Base-by-base conservation (phyloP, 2,888 invertebrate genomes). In the Cyrtodaria siliqua region DNA sequence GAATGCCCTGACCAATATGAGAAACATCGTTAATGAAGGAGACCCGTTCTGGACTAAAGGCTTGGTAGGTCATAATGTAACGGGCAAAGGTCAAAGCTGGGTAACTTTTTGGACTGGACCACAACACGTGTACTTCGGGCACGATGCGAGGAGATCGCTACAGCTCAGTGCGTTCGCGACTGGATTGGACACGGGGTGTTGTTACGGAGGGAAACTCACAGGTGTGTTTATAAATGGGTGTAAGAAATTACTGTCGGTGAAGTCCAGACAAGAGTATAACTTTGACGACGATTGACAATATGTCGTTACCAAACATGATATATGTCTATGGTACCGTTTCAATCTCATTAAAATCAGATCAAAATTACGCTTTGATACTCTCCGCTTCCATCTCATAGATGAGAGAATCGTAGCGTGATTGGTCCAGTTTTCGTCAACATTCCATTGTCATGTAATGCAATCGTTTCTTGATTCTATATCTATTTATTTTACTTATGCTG, bases 101-200 rank as follows among this genome's bases (percentile, higher is more conserved):
- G 89, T 89, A 4, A 75, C 86, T 1, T 24, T 85, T 14, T 93
- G 93, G 93, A 61, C 62, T 2, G 93, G 93, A 2, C 92, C 93
- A 2, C 76, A 90, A 55, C 93, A 93, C 82, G 90, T 93, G 9
- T 93, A 92, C 79, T 93, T 92, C 74, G 93, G 93, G 33, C 93
- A 93, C 62, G 92, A 92, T 84, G 92, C 93, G 2, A 78, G 79
- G n/a, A 62, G 92, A 27, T 79, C 82, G 29, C 76, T 92, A 16
- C 92, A 92, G 79, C 33, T 62, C 18, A 83, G 82, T 62, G 70
- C 79, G 9, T 85, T 79, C 74, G 91, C 92, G 12, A 93, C 93
- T 2, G 93, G 93, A 9, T 76, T 93, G n/a, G 93, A 93, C 74
- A 93, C 93, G 1, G 93, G 93, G 0, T 92, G 92, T 85, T 86